phyloP scores from a whole-genome alignment of 2,888 invertebrate species.

The Hoplodrina ambigua region DNA sequence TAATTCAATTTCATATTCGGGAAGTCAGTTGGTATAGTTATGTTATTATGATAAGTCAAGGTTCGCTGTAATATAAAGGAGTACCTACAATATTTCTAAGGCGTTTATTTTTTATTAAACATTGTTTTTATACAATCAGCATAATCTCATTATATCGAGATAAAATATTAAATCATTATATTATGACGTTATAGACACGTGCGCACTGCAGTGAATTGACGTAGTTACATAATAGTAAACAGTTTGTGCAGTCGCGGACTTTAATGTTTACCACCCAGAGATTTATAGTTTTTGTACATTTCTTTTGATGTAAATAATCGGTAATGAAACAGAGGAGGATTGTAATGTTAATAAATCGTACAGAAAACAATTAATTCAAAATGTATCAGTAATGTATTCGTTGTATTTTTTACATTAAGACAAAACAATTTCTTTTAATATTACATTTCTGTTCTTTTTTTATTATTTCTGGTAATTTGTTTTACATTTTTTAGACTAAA shows the following conservation, averaged over 20 bases:
- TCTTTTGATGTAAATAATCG: neutral
- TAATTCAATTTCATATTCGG: neutral
- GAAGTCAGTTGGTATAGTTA: no score
- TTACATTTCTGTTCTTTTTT: no score
- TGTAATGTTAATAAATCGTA: no score
- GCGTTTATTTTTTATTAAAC: neutral
- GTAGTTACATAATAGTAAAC: conserved; percentile 23
- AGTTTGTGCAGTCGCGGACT: neutral
- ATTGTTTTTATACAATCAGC: neutral
- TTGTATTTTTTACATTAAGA: no score
- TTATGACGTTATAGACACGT: conserved; percentile 8
- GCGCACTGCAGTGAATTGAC: conserved; percentile 78
- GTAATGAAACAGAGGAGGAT: no score
- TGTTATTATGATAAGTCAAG: no score
- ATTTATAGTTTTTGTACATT: neutral
- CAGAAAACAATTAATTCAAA: no score
- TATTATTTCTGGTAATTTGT: no score
- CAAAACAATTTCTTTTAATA: no score
- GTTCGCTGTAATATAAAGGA: neutral
- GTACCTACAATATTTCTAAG: neutral
- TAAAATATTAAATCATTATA: conserved; percentile 8
- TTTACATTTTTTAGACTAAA: no score
- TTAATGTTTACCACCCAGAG: neutral
- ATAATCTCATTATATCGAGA: neutral
- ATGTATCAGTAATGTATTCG: no score